A percentile compares a stretch with the other conserved stretches of the same genome.
Evolutionary conservation across 1,140 invertebrate species (phyloP).

Genomic region (Papilio aristodemus): DNA sequence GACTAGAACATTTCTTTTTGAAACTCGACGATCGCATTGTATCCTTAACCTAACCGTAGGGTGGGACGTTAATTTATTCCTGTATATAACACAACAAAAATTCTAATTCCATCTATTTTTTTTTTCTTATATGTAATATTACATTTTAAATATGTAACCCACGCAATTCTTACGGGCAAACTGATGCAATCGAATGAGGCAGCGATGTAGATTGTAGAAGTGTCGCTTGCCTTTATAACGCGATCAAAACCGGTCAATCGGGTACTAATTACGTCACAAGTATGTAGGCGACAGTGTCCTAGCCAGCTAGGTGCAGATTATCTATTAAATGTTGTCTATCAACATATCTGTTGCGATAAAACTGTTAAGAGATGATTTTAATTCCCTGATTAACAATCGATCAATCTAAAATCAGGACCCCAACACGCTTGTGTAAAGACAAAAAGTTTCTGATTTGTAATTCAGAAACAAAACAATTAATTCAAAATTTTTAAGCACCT

Average conservation of each 20-base stretch:
- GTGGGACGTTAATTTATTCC: too few relatives aligned
- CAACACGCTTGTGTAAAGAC: too few relatives aligned
- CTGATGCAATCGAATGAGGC: conserved; percentile 15
- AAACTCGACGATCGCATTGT: too few relatives aligned
- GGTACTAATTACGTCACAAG: conserved; percentile 7
- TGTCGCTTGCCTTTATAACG: conserved; percentile 1
- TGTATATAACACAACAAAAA: too few relatives aligned
- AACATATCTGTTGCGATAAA: background rate
- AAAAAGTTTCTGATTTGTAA: too few relatives aligned
- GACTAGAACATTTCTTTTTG: too few relatives aligned
- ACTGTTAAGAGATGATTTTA: background rate
- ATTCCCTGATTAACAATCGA: too few relatives aligned
- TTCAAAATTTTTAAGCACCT: too few relatives aligned
- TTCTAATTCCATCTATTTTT: background rate
- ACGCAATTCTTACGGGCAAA: background rate
- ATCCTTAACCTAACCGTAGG: too few relatives aligned
- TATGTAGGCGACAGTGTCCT: conserved; percentile 22
- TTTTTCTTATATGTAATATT: background rate
- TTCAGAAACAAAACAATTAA: too few relatives aligned
- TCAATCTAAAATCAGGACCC: too few relatives aligned
- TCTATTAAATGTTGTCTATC: background rate
- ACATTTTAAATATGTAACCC: background rate
- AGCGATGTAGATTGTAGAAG: background rate
- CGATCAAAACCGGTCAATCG: conserved; percentile 15
- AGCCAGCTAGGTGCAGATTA: background rate